Evolutionary conservation across 1,140 invertebrate species (phyloP), one percentile per base, ranked within the genome.

Genomic region (Pygmarrhopalites habei): DNA sequence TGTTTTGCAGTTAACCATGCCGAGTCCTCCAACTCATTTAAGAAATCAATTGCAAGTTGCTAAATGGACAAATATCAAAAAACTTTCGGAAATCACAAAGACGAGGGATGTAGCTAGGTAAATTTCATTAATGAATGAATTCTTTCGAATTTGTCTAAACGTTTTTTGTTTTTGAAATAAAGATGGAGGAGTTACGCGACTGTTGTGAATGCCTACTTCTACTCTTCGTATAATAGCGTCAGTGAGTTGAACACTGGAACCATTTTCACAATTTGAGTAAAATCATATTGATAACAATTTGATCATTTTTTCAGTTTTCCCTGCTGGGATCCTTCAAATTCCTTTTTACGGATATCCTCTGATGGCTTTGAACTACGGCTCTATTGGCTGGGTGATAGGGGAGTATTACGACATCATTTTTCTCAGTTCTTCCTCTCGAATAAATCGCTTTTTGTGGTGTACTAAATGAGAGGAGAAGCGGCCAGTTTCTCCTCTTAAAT

Each of bases 311-410:
- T n/a, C 74, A 86, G 85, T 84, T 14, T 86, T 87, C 73, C 86
- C 86, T 12, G 85, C 85, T 30, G 86, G 85, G 49, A 86, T 86
- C 59, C 74, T 87, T 14, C 84, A 86, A 70, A 83, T 83, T 35
- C 85, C 85, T 17, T 86, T 87, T 72, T 87, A 86, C 63, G 83
- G 82, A 72, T 56, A 68, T 5, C 58, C 65, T 1, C 61, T 70
- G 19, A 69, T 64, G 39, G 57, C 61, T 32, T 30, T 69, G n/a
- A 69, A 69, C 52, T 69, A 66, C 25, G 67, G 67, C 23, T 64
- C 47, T 28, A 66, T 69, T 28, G 67, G 67, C 5, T 41, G 49
- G 60, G 67, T 69, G 3, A 69, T 69, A 29, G 67, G 64, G n/a
- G n/a, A n/a, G n/a, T n/a, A n/a, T n/a, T n/a, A n/a, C n/a, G n/a